Conservation (phyloP, 2,797 vertebrate genomes). For the Hybognathus amarus region DNA sequence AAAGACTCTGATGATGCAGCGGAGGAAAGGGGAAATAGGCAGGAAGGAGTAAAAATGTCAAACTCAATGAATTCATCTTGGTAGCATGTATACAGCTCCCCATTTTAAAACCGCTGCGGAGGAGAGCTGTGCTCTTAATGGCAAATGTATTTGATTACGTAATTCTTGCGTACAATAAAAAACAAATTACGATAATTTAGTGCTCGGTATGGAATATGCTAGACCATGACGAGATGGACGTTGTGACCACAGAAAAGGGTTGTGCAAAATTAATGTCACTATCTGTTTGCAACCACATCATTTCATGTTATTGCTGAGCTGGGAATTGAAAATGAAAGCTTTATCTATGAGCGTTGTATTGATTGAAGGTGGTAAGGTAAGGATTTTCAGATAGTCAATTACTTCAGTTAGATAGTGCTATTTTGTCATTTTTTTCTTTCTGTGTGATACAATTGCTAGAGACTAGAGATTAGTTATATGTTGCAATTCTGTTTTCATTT, state of each 20-base stretch:
- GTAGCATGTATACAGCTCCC: constrained; percentile 64
- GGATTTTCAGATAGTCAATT: constrained; percentile 60
- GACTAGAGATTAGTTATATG: constrained; percentile 7
- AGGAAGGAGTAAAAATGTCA: constrained; percentile 70
- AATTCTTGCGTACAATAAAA: constrained; percentile 36
- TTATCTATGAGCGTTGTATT: constrained; percentile 55
- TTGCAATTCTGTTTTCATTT: constrained; percentile 37
- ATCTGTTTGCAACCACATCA: constrained; percentile 59
- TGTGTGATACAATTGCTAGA: constrained; percentile 33
- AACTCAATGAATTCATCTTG: constrained; percentile 69
- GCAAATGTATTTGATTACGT: constrained; percentile 51
- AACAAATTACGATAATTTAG: constrained; percentile 40
- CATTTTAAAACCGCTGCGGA: constrained; percentile 51
- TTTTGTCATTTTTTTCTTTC: constrained; percentile 46
- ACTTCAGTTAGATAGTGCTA: constrained; percentile 53
- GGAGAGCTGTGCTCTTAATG: constrained; percentile 49
- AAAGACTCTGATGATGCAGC: constrained; percentile 54
- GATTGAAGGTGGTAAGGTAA: constrained; percentile 55
- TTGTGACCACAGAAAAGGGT: constrained; percentile 48
- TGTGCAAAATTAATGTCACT: constrained; percentile 57
- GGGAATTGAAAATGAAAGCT: constrained; percentile 59
- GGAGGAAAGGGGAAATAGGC: constrained; percentile 40
- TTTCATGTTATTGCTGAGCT: constrained; percentile 56
- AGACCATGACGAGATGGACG: neutral
- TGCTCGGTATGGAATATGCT: constrained; percentile 7